Evolutionary conservation across 2,888 invertebrate genomes (phyloP), one percentile per base, ranked within the genome.

Genomic region (Dynastes grantii): DNA sequence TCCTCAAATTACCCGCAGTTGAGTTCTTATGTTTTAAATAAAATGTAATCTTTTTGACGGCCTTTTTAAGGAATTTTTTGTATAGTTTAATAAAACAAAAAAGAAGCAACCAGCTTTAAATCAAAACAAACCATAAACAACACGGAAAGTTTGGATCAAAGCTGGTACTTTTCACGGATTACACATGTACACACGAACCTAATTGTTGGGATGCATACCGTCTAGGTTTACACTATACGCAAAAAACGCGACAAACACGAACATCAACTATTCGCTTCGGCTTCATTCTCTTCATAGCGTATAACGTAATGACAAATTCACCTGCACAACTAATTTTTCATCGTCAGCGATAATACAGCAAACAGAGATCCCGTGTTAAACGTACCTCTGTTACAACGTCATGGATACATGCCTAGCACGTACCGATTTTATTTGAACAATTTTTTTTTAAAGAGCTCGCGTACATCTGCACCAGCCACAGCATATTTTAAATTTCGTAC

Each of bases 311-410:
- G 64, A 64, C 64, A 64, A 64, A 32, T 40, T 64, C 64, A 64
- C 32, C 64, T 64, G 61, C 45, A 64, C 32, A 37, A 64, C 37
- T 64, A 64, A 64, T 64, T 64, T 64, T 64, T 64, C 64, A 64
- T 13, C 64, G 64, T 37, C 64, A 64, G 22, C 22, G 16, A 58
- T 22, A 58, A 22, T 22, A 6, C 8, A 8, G 55, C 55, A 58
- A 58, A 58, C 55, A 22, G 55, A 58, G 22, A 58, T 5, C 9
- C 55, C 16, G 55, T 45, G 45, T 58, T 58, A 58, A 58, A 58
- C 13, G 16, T 53, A 5, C 55, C 16, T 58, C 5, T 37, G 32
- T 37, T 37, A 37, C 32, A 37, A 37, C 32, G 32, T 5, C 32
- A 16, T 9, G 55, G 45, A 11, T 58, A 58, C 55, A 55, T 55